Conservation (phyloP, 2,113 vertebrate genomes). For the Catharus bicknelli region DNA sequence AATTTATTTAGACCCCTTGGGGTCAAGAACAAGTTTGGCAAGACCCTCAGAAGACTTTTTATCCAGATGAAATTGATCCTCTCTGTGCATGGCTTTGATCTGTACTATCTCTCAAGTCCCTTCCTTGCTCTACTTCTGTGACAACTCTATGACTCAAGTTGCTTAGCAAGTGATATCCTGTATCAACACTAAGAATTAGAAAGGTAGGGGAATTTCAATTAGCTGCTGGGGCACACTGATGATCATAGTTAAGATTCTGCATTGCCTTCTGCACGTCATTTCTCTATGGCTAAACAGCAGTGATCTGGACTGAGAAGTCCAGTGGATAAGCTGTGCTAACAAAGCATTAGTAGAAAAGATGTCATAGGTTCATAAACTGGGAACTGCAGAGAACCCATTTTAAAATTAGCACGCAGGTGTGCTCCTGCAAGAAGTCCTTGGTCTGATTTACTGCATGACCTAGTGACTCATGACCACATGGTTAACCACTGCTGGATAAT, state of each 20-base stretch:
- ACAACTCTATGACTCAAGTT: neutral
- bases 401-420: neutral
- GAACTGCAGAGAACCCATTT: neutral
- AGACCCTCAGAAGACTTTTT: neutral
- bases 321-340: neutral
- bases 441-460: neutral
- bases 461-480: neutral
- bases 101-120: neutral
- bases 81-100: neutral
- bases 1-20: neutral
- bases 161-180: neutral
- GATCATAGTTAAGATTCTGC: neutral
- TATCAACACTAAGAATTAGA: neutral
- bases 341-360: neutral
- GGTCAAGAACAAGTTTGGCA: neutral
- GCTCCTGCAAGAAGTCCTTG: neutral
- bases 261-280: neutral
- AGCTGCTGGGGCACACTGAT: neutral
- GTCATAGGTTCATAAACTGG: neutral
- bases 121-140: neutral
- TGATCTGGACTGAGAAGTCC: neutral
- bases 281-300: neutral
- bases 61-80: neutral
- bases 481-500: conserved; percentile 10
- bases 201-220: neutral